phyloP scores from a whole-genome alignment of 2,797 vertebrate species.

The Xerus rutilus region DNA sequence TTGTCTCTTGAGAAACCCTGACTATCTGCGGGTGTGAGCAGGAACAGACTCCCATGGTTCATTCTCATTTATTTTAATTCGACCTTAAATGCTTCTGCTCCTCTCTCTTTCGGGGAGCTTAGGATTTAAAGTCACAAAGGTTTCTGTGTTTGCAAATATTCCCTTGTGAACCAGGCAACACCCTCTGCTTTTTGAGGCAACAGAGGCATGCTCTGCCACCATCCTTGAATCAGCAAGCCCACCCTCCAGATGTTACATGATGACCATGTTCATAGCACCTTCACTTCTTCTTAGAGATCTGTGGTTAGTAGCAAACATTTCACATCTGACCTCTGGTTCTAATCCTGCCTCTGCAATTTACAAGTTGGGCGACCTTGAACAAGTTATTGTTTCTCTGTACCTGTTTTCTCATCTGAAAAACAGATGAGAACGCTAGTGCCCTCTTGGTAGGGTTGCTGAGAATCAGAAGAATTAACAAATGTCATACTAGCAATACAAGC shows the following conservation, averaged over 20 bases:
- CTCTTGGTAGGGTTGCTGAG: too few relatives aligned
- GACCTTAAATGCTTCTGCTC: neutral
- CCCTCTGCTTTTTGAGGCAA: neutral
- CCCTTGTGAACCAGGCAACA: neutral
- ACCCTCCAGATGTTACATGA: neutral
- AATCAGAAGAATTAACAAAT: neutral
- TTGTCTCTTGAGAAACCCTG: neutral
- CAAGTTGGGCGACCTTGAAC: neutral
- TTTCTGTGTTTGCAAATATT: neutral
- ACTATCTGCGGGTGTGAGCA: neutral
- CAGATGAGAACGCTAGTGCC: neutral
- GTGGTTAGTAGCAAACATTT: neutral
- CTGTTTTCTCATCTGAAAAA: slow-evolving; percentile 10
- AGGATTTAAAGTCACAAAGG: neutral
- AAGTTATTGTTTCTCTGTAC: neutral
- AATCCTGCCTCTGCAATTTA: neutral
- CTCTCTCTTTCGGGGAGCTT: neutral
- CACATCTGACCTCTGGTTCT: neutral
- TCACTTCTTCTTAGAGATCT: neutral
- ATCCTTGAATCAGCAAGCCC: neutral
- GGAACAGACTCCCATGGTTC: neutral
- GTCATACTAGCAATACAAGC: neutral
- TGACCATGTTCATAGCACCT: accelerated
- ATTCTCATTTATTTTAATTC: neutral
- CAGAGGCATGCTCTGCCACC: neutral